Evolutionary conservation across 1,140 invertebrate genomes (phyloP).

Genomic region (Lordiphosa stackelbergi): DNA sequence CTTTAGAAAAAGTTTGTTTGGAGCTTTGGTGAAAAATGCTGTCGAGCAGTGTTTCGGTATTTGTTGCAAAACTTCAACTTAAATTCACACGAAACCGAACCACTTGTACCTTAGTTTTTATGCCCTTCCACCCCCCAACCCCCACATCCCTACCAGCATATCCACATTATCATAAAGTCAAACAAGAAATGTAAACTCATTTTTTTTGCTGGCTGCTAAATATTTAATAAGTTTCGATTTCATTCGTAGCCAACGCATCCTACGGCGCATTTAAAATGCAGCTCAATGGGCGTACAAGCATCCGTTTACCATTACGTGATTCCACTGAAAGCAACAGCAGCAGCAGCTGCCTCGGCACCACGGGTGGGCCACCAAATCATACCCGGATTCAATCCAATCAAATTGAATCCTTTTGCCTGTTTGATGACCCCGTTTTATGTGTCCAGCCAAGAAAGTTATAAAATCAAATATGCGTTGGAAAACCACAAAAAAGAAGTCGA

Average conservation of each 20-base stretch:
- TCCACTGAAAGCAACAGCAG: conserved; percentile 25
- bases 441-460: conserved; percentile 68
- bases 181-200: conserved; percentile 68
- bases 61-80: too few relatives aligned
- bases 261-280: conserved; percentile 71
- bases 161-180: conserved; percentile 74
- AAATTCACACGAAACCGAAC: too few relatives aligned
- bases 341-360: neutral
- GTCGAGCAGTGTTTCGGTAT: too few relatives aligned
- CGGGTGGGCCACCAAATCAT: conserved; percentile 48
- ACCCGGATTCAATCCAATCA: conserved; percentile 70
- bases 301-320: conserved; percentile 71
- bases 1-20: too few relatives aligned
- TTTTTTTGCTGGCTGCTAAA: conserved; percentile 59
- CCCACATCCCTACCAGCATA: conserved; percentile 7
- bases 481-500: conserved; percentile 24
- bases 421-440: conserved; percentile 73
- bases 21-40: too few relatives aligned
- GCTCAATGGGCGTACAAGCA: conserved; percentile 64
- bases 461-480: conserved; percentile 67
- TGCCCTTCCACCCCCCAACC: conserved; percentile 1
- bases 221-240: conserved; percentile 77
- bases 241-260: conserved; percentile 60
- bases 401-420: conserved; percentile 70
- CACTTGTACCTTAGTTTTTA: too few relatives aligned